A percentile compares a stretch with the other conserved stretches of the same genome.
phyloP scores from a whole-genome alignment of 2,888 invertebrate species.

The Protophormia terraenovae region DNA sequence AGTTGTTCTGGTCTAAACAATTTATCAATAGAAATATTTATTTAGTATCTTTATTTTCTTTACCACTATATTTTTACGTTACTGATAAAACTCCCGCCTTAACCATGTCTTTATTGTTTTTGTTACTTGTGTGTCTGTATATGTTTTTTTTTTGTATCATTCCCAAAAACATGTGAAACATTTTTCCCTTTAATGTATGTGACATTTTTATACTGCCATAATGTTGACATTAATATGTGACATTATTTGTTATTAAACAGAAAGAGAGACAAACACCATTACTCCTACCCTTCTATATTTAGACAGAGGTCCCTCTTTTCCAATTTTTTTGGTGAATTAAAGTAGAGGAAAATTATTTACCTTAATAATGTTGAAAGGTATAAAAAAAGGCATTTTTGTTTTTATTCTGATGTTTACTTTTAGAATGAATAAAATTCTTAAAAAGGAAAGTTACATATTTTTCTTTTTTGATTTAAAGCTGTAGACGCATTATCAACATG shows the following conservation, averaged over 20 bases:
- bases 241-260: slow-evolving; percentile 51
- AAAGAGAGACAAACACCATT: neutral
- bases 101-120: neutral
- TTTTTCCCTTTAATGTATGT: slow-evolving; percentile 32
- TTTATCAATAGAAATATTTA: neutral
- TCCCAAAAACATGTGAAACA: slow-evolving; percentile 21
- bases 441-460: neutral
- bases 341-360: neutral
- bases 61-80: neutral
- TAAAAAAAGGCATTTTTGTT: neutral
- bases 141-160: neutral
- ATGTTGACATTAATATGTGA: slow-evolving; percentile 57
- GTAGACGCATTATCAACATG: neutral
- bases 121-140: neutral
- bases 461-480: neutral
- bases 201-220: slow-evolving; percentile 53
- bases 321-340: neutral
- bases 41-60: neutral
- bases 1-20: neutral
- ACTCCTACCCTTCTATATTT: no score
- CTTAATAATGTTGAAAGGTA: neutral
- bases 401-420: slow-evolving; percentile 17
- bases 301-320: no score
- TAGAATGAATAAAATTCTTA: neutral
- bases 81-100: neutral